Evolutionary conservation across 1,140 invertebrate genomes (phyloP).

Genomic region (Zaprionus nigranus): DNA sequence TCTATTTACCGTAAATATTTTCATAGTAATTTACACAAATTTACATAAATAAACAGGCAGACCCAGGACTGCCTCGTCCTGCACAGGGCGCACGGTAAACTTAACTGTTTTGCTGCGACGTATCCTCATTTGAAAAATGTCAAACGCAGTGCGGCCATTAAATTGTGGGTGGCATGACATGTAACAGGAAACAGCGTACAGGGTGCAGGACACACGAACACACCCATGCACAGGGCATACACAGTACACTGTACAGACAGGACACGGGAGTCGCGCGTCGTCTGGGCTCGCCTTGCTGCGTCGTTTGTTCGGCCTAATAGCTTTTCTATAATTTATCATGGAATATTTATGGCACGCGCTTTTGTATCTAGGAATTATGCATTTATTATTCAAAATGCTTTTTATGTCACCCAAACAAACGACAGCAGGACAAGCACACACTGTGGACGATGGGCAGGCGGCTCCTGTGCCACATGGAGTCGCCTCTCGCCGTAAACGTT

Average conservation of each 20-base stretch:
- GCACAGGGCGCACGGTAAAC: background rate
- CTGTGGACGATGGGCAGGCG: background rate
- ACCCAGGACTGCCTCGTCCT: constrained; percentile 6
- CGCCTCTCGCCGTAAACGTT: constrained; percentile 50
- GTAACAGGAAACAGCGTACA: constrained; percentile 10
- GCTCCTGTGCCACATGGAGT: background rate
- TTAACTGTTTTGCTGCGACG: constrained; percentile 38
- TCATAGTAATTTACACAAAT: constrained; percentile 79
- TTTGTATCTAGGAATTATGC: constrained; percentile 80
- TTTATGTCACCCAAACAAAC: constrained; percentile 50
- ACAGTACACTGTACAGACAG: constrained; percentile 31
- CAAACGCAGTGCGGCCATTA: constrained; percentile 69
- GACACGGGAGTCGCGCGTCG: constrained; percentile 1
- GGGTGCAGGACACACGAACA: background rate
- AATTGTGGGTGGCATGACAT: constrained; percentile 46
- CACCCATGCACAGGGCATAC: constrained; percentile 40
- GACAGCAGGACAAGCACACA: constrained; percentile 1
- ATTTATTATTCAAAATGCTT: constrained; percentile 78
- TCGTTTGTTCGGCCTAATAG: constrained; percentile 80
- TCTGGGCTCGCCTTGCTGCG: constrained; percentile 6
- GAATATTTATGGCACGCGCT: constrained; percentile 82
- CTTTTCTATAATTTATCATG: constrained; percentile 82
- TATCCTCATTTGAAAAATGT: constrained; percentile 81
- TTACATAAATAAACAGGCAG: constrained; percentile 70
- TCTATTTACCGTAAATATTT: constrained; percentile 82